Conservation (phyloP, 2,888 invertebrate species). For the Icerya purchasi region DNA sequence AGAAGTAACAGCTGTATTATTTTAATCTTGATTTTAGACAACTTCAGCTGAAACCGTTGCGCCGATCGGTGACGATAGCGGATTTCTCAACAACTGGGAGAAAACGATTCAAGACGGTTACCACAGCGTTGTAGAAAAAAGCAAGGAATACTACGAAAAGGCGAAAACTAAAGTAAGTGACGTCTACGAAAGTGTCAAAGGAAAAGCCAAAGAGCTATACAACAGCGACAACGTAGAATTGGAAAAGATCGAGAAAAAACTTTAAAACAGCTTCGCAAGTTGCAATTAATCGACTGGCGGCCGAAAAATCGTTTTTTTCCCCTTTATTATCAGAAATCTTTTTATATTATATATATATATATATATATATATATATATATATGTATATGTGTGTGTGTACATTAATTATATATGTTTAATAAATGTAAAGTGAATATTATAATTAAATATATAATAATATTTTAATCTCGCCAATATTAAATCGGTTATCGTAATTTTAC, state of each 20-base stretch:
- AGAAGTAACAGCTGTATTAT: too few relatives aligned
- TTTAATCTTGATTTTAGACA: too few relatives aligned
- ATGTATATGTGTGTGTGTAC: neutral
- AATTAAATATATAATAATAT: too few relatives aligned
- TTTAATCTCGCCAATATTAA: too few relatives aligned
- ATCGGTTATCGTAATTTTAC: too few relatives aligned
- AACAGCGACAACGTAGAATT: neutral
- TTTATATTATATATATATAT: neutral
- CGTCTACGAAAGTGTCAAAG: slow-evolving; percentile 8
- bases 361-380: neutral
- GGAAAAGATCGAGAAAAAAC: too few relatives aligned
- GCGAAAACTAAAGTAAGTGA: slow-evolving; percentile 1
- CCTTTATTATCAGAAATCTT: neutral
- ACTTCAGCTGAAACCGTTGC: neutral
- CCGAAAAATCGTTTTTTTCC: too few relatives aligned
- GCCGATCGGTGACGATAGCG: neutral
- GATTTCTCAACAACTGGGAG: neutral
- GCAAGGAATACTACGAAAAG: slow-evolving; percentile 5
- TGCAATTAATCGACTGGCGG: too few relatives aligned
- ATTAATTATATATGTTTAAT: too few relatives aligned
- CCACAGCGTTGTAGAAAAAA: slow-evolving; percentile 7
- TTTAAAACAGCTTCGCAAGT: too few relatives aligned
- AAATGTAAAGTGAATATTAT: too few relatives aligned
- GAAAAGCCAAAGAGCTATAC: slow-evolving; percentile 5
- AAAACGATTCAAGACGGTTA: slow-evolving; percentile 5